phyloP scores from a whole-genome alignment of 2,888 invertebrate genomes.

The Drosophila mulleri region DNA sequence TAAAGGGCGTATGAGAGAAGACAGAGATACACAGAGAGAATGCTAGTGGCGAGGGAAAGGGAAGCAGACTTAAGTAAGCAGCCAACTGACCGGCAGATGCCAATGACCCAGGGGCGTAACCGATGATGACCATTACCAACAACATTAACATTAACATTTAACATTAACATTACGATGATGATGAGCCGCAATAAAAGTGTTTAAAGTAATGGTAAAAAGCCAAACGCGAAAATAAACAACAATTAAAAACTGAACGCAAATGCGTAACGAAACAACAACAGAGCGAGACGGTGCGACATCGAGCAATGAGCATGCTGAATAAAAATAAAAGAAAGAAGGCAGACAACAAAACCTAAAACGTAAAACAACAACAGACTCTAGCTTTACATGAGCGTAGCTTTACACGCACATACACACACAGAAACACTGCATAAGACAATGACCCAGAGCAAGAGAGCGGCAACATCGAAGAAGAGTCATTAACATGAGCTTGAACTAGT shows the following conservation, averaged over 20 bases:
- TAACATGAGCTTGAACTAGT: constrained; percentile 67
- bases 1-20: constrained; percentile 40
- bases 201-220: constrained; percentile 64
- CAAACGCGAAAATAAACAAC: constrained; percentile 70
- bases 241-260: constrained; percentile 69
- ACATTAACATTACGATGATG: constrained; percentile 32
- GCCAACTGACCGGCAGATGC: constrained; percentile 41
- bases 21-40: constrained; percentile 11
- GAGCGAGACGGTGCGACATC: constrained; percentile 13
- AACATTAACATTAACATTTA: constrained; percentile 28
- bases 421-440: constrained; percentile 53
- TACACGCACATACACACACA: constrained; percentile 19
- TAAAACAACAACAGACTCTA: constrained; percentile 18
- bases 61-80: constrained; percentile 12
- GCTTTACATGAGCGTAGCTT: constrained; percentile 18
- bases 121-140: constrained; percentile 49
- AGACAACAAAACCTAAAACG: constrained; percentile 10
- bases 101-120: constrained; percentile 71
- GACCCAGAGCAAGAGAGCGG: constrained; percentile 57
- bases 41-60: constrained; percentile 5
- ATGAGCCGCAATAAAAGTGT: constrained; percentile 54
- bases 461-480: constrained; percentile 39
- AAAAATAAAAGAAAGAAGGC: constrained; percentile 20
- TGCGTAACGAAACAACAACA: constrained; percentile 62
- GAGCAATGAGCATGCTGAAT: constrained; percentile 18